Base-by-base conservation (phyloP, 2,797 vertebrate genomes). In the Pelobates cultripes region DNA sequence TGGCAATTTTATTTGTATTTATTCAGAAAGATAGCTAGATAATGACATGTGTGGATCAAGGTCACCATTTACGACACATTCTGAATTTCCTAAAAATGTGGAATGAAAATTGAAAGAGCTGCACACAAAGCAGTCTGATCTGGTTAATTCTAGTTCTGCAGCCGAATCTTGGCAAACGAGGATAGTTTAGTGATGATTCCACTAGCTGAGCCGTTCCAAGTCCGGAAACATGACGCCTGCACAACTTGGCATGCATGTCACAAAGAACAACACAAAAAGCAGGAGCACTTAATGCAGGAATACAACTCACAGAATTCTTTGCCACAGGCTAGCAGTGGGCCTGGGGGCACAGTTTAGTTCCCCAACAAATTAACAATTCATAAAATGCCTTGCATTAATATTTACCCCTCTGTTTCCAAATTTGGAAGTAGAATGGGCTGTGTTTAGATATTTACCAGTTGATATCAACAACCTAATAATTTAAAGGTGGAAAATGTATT, bases 111-210 rank as follows among this genome's bases (percentile, higher is more conserved):
- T 74, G 63, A 47, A 87, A 81, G 40, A 82, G 74, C 71, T 85
- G 64, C 73, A 85, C 69, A 28, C 72, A 87, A 81, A 79, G 85
- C 78, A 63, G 82, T 51, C 85, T 82, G 77, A 87, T 88, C 87
- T 81, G 66, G 88, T 88, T 88, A 75, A 81, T 85, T 88, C 89
- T 83, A 85, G 88, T 88, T 89, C 68, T 66, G 81, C 64, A 80
- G 67, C 85, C 87, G 77, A 85, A 86, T 88, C 82, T 81, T 87
- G 81, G 81, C 81, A 63, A 51, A 51, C 71, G 17, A 57, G 85
- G 78, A 17, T 3, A 73, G 28, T 80, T 75, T 82, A 55, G 47
- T 55, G 77, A 73, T 85, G n/a, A 84, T 43, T 28, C 60, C 85
- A 85, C 51, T 75, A 51, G 82, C 78, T 86, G 42, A 41, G 81